phyloP scores from a whole-genome alignment of 2,797 vertebrate species.

The Sparus aurata region DNA sequence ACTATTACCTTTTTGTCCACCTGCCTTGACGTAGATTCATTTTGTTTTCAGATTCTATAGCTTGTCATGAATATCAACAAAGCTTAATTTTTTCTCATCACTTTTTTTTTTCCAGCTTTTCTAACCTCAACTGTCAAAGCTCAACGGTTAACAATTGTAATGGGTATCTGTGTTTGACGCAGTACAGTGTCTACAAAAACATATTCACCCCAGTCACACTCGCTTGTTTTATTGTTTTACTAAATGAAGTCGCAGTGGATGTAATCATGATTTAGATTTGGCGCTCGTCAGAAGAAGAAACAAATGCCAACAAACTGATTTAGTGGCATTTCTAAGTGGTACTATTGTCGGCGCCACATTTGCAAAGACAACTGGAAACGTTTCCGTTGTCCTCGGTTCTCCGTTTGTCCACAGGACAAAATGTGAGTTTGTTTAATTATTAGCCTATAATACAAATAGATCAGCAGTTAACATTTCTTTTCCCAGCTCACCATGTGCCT shows the following conservation, averaged over 20 bases:
- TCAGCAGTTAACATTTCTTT: no score
- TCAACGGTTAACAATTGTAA: constrained; percentile 57
- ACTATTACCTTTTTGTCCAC: constrained; percentile 52
- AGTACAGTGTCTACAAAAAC: constrained; percentile 60
- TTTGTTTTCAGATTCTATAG: constrained; percentile 46
- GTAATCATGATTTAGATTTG: constrained; percentile 21
- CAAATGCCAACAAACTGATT: not conserved
- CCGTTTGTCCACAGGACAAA: no score
- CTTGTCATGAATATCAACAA: constrained; percentile 43
- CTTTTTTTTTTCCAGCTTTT: constrained; percentile 48
- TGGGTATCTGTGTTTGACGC: constrained; percentile 56
- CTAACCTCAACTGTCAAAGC: constrained; percentile 61
- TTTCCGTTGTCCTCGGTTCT: no score
- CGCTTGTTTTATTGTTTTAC: constrained; percentile 47
- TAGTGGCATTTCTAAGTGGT: no score
- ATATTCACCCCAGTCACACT: constrained; percentile 26
- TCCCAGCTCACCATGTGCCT: no score
- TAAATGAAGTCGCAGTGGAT: constrained; percentile 39
- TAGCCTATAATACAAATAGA: no score
- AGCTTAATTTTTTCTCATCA: constrained; percentile 14
- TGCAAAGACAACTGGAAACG: no score
- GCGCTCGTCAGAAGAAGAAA: constrained; percentile 21
- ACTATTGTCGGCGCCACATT: no score
- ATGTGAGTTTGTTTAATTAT: no score
- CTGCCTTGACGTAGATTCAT: constrained; percentile 50